Evolutionary conservation across 2,888 invertebrate species (phyloP).

Genomic region (Conchocele bisecta): DNA sequence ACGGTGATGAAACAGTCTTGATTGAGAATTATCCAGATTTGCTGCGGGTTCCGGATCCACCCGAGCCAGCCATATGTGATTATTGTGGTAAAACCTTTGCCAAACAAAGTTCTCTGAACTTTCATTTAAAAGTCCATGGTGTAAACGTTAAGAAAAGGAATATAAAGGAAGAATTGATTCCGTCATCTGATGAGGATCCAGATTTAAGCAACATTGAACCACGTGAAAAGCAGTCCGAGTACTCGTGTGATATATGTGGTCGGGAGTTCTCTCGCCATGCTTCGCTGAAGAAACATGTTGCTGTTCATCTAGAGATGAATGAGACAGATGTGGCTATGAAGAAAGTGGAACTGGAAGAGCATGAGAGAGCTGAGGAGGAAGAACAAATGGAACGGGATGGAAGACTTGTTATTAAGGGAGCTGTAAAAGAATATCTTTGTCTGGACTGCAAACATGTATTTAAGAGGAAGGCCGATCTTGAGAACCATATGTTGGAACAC

Average conservation of each 20-base stretch:
- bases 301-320: slow-evolving; percentile 14
- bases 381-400: slow-evolving; percentile 5
- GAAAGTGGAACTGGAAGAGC: slow-evolving; percentile 23
- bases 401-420: background rate
- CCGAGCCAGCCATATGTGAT: slow-evolving; percentile 27
- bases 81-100: slow-evolving; percentile 31
- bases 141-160: background rate
- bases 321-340: slow-evolving; percentile 16
- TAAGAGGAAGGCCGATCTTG: no score
- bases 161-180: background rate
- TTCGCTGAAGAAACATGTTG: slow-evolving; percentile 28
- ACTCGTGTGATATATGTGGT: slow-evolving; percentile 25
- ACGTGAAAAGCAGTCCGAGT: slow-evolving; percentile 10
- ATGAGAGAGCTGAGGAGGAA: slow-evolving; percentile 13
- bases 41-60: slow-evolving; percentile 7
- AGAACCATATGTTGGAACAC: no score
- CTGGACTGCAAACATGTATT: no score
- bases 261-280: slow-evolving; percentile 27
- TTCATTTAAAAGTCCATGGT: slow-evolving; percentile 18
- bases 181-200: slow-evolving; percentile 1
- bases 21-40: slow-evolving; percentile 19
- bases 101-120: slow-evolving; percentile 6
- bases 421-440: no score
- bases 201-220: slow-evolving; percentile 36
- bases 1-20: slow-evolving; percentile 17